A percentile compares a stretch with the other conserved stretches of the same genome.
Conservation (phyloP, 2,113 vertebrate species). For the Edolisoma coerulescens region DNA sequence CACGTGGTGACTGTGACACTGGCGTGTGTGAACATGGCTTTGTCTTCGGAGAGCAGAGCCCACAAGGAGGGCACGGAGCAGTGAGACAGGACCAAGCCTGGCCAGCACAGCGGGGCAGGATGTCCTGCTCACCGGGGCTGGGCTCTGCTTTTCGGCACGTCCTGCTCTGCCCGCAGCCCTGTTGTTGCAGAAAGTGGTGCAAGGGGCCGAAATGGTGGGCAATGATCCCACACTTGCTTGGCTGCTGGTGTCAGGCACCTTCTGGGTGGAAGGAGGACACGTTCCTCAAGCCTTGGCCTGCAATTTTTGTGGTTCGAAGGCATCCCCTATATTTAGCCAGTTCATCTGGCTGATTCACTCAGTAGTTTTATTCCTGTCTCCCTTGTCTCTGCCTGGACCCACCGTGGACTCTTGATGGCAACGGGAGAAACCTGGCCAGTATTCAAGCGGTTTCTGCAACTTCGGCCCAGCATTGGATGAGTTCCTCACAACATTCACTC, state of each 20-base stretch:
- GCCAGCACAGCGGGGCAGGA: background rate
- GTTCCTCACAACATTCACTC: background rate
- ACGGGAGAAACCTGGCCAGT: constrained; percentile 49
- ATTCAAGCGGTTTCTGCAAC: background rate
- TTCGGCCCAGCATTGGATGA: background rate
- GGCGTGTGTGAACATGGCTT: constrained; percentile 14
- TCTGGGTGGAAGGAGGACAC: background rate
- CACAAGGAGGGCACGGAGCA: background rate
- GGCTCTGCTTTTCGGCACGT: background rate
- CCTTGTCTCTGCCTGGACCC: background rate
- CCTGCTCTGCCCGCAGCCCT: background rate
- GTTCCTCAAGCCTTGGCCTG: background rate
- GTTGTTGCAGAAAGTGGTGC: background rate
- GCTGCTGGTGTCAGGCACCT: background rate
- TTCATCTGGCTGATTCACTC: background rate
- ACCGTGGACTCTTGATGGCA: background rate
- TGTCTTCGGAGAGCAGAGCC: background rate
- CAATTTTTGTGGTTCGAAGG: background rate
- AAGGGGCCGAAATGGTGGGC: background rate
- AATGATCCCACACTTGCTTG: background rate
- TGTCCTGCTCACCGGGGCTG: background rate
- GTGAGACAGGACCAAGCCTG: background rate
- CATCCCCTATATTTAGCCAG: background rate
- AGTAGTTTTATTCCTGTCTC: background rate
- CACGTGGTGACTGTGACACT: constrained; percentile 36